Evolutionary conservation across 2,113 vertebrate species (phyloP).

Genomic region (Thamnaconus septentrionalis): DNA sequence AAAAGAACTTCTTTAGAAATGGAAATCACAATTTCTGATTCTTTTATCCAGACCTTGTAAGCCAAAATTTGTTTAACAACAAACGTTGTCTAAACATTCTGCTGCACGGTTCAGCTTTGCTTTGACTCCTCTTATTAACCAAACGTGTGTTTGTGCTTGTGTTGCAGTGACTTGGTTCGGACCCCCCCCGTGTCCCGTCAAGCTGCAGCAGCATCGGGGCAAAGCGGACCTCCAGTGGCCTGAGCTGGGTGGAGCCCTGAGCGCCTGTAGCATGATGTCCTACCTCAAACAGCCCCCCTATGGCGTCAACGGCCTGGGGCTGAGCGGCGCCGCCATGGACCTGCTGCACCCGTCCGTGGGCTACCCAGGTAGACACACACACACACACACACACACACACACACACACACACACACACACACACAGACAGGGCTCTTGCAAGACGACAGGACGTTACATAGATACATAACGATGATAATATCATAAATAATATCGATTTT

Average conservation of each 20-base stretch:
- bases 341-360: constrained; percentile 96
- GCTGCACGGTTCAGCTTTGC: no score
- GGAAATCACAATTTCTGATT: no score
- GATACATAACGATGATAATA: no score
- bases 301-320: constrained; percentile 96
- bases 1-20: no score
- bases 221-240: constrained; percentile 73
- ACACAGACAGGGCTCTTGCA: neutral
- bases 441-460: no score
- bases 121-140: no score
- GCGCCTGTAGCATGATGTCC: constrained; percentile 99
- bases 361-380: constrained; percentile 83
- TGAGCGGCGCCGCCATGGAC: constrained; percentile 94
- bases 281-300: constrained; percentile 99
- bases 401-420: neutral
- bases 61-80: no score
- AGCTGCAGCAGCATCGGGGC: constrained; percentile 80
- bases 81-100: no score
- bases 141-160: neutral
- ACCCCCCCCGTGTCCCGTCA: constrained; percentile 59
- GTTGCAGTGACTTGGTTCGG: constrained; percentile 47
- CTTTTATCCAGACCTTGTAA: no score
- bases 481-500: no score
- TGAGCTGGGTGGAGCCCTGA: constrained; percentile 81
- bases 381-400: neutral